Percentiles rank a stretch among this genome's conserved stretches.
Evolutionary conservation across 92 coral and sea anemone species (phyloP).

Genomic region (Palythoa heliodiscus): DNA sequence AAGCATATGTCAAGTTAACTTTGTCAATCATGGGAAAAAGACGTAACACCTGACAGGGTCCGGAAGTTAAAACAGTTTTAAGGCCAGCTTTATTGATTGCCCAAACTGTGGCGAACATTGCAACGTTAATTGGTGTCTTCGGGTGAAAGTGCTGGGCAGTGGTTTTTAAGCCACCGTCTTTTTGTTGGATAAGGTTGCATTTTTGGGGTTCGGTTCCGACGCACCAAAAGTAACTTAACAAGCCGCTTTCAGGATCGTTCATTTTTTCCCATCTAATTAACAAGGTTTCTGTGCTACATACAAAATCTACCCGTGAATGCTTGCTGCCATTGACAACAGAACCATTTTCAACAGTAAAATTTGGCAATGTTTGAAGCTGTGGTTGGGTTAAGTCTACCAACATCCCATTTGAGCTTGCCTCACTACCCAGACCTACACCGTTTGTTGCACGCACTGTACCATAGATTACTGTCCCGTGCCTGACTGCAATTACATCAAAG

Average conservation of each 20-base stretch:
- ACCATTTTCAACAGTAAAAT: neutral
- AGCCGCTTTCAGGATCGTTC: slow-evolving; percentile 63
- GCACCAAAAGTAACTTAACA: slow-evolving; percentile 63
- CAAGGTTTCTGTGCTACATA: neutral
- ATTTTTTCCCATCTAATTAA: slow-evolving; percentile 9
- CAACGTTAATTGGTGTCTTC: neutral
- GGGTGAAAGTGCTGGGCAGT: neutral
- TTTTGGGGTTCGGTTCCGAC: slow-evolving; percentile 45
- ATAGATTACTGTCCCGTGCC: slow-evolving; percentile 61
- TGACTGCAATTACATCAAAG: slow-evolving; percentile 58
- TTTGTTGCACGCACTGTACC: slow-evolving; percentile 75
- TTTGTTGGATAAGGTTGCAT: slow-evolving; percentile 23
- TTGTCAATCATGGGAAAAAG: neutral
- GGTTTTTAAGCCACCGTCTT: neutral
- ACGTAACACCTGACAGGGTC: neutral
- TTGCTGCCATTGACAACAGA: neutral
- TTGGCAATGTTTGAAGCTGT: neutral
- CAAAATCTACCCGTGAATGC: neutral
- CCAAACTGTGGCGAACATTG: neutral
- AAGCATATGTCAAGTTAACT: neutral
- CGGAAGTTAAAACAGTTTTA: neutral
- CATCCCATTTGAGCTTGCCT: slow-evolving; percentile 59
- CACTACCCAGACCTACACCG: slow-evolving; percentile 62
- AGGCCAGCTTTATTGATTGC: neutral
- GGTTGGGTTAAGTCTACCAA: slow-evolving; percentile 75